Percentiles rank a stretch among this genome's conserved stretches.
Conservation (phyloP, 2,888 invertebrate species). For the Stictocephala bisonia region DNA sequence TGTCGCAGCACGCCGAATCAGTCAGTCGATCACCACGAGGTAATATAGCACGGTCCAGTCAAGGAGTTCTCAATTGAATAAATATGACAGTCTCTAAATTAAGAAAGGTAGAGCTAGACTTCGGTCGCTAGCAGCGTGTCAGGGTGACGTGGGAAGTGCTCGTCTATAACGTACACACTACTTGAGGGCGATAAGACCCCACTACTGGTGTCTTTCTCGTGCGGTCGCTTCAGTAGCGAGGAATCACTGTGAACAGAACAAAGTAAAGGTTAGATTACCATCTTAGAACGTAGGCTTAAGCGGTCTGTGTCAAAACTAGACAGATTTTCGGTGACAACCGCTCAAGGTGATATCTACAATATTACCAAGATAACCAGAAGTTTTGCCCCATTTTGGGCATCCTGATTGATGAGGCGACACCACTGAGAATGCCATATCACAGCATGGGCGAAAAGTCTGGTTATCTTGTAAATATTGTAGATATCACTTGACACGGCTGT, state of each 20-base stretch:
- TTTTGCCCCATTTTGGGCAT: no score
- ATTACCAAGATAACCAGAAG: no score
- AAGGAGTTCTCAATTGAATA: conserved; percentile 33
- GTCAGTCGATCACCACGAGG: conserved; percentile 25
- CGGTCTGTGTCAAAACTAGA: no score
- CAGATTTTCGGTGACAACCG: no score
- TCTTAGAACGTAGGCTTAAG: no score
- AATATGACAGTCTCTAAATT: conserved; percentile 28
- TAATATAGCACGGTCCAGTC: conserved; percentile 36
- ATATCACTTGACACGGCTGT: no score
- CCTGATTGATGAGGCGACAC: no score
- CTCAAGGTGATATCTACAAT: no score
- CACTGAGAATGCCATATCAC: no score
- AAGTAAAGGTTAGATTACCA: neutral
- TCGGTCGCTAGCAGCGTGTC: conserved; percentile 73
- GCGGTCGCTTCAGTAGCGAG: conserved; percentile 76
- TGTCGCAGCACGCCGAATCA: conserved; percentile 8
- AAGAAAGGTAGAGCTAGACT: conserved; percentile 70
- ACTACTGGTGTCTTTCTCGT: conserved; percentile 69
- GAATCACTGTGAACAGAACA: conserved; percentile 70
- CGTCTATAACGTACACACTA: conserved; percentile 79
- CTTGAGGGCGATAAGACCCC: conserved; percentile 60
- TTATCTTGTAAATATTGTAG: no score
- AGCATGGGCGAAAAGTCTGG: no score
- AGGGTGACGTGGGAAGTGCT: conserved; percentile 69